A percentile compares a stretch with the other conserved stretches of the same genome.
Conservation (phyloP, 2,888 invertebrate genomes). For the Himalopsyche tibetana region DNA sequence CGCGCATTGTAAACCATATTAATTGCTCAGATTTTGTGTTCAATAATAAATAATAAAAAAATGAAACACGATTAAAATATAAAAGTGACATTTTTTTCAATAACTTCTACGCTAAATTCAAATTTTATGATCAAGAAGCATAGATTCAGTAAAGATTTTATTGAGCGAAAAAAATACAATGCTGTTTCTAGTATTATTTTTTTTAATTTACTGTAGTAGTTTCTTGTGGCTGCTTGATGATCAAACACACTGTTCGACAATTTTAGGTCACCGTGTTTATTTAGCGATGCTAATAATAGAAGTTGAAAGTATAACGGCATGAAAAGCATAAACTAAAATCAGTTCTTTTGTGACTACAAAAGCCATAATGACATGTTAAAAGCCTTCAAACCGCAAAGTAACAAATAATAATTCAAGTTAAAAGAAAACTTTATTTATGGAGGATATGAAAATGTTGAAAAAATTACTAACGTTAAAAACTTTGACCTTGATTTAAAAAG, state of each 20-base stretch:
- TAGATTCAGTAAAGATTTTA: too few species aligned
- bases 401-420: not conserved
- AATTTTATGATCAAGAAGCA: too few species aligned
- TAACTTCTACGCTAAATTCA: too few species aligned
- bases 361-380: slow-evolving; percentile 30
- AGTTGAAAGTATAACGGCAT: not conserved
- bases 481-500: not conserved
- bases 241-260: not conserved
- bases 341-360: slow-evolving; percentile 12
- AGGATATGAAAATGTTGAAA: not conserved
- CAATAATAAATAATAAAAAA: too few species aligned
- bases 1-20: too few species aligned
- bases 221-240: too few species aligned
- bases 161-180: too few species aligned
- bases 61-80: too few species aligned
- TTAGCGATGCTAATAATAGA: slow-evolving; percentile 9
- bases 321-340: slow-evolving; percentile 20
- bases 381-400: not conserved
- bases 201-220: too few species aligned
- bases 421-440: not conserved
- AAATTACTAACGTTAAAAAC: not conserved
- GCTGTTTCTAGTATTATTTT: too few species aligned
- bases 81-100: too few species aligned
- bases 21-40: too few species aligned
- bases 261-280: slow-evolving; percentile 23